Conservation (phyloP, 2,113 vertebrate species). For the Calonectris borealis region DNA sequence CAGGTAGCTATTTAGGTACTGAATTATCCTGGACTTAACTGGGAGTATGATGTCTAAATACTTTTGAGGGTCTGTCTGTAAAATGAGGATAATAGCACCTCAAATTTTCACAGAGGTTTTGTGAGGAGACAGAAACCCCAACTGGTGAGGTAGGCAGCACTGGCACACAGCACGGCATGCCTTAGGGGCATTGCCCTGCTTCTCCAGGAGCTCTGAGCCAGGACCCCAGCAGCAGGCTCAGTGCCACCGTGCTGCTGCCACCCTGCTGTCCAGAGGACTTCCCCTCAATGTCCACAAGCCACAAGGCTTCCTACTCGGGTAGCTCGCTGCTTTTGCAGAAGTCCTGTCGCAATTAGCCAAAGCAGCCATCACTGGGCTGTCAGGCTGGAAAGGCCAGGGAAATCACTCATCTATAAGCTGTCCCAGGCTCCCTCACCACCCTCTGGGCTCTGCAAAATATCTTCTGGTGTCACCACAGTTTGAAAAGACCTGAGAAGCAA, state of each 20-base stretch:
- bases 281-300: not conserved
- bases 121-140: not conserved
- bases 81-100: not conserved
- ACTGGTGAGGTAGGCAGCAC: not conserved
- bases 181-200: not conserved
- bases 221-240: not conserved
- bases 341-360: not conserved
- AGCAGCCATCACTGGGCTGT: not conserved
- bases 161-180: not conserved
- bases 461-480: not conserved
- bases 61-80: not conserved
- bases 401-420: not conserved
- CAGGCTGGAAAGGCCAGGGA: not conserved
- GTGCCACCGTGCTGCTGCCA: accelerated
- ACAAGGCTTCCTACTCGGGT: accelerated
- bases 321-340: not conserved
- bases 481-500: not conserved
- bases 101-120: not conserved
- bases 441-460: not conserved
- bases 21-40: not conserved
- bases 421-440: not conserved
- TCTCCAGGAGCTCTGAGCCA: not conserved
- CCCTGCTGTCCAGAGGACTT: not conserved
- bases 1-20: not conserved
- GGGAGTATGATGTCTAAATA: not conserved